A percentile compares a stretch with the other conserved stretches of the same genome.
Conservation (phyloP, 2,888 invertebrate species). For the Acleris sparsana region DNA sequence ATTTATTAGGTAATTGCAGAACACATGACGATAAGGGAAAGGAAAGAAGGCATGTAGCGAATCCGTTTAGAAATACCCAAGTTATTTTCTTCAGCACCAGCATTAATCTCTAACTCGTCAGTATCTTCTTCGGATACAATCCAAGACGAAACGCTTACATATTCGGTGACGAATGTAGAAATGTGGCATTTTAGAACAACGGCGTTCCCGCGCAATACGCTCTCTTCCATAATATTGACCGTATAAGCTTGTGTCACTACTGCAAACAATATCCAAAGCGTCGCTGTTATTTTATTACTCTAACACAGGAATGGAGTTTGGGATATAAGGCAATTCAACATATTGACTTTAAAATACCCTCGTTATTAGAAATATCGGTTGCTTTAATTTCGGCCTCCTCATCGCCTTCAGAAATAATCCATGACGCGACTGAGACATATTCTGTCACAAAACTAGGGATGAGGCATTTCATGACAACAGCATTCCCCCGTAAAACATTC, state of each 20-base stretch:
- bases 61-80: slow-evolving; percentile 58
- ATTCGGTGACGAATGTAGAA: slow-evolving; percentile 96
- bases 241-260: slow-evolving; percentile 95
- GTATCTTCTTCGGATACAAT: slow-evolving; percentile 88
- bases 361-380: slow-evolving; percentile 56
- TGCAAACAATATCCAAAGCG: slow-evolving; percentile 74
- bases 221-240: slow-evolving; percentile 95
- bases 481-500: slow-evolving; percentile 92
- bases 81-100: slow-evolving; percentile 59
- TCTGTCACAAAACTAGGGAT: slow-evolving; percentile 94
- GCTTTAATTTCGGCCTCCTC: slow-evolving; percentile 65
- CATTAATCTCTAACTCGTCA: slow-evolving; percentile 76
- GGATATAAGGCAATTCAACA: slow-evolving; percentile 12
- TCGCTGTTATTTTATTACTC: slow-evolving; percentile 6
- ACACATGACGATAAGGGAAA: slow-evolving; percentile 11
- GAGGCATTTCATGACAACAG: slow-evolving; percentile 91
- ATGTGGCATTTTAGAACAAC: slow-evolving; percentile 96
- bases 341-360: slow-evolving; percentile 56
- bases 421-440: slow-evolving; percentile 90
- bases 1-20: neutral
- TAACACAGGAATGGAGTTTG: slow-evolving; percentile 30
- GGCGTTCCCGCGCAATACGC: slow-evolving; percentile 94
- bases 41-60: slow-evolving; percentile 28
- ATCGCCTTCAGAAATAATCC: slow-evolving; percentile 87
- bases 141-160: slow-evolving; percentile 94